Percentiles rank a stretch among this genome's conserved stretches.
These are phyloP conservation scores for Urocolius indicus DNA, from an alignment of 2,113 vertebrate genomes.

Conservation along the genomic window DNA sequence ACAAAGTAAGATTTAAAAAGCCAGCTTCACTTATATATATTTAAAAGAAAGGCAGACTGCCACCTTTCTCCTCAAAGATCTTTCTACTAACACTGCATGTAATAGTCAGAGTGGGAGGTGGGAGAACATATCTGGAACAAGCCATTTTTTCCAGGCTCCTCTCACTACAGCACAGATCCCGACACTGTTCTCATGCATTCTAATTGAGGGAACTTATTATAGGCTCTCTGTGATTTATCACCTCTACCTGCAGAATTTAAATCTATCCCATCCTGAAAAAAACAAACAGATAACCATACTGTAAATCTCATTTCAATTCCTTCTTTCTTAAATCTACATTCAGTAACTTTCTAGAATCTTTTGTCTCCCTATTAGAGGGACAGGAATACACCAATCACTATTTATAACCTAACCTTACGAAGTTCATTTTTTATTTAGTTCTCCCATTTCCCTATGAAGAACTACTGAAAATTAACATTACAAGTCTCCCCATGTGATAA, in stretches of 20 bases:
- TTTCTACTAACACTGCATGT: fast-evolving
- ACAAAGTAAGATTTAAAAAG: neutral
- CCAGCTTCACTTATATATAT: neutral
- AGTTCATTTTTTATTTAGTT: neutral
- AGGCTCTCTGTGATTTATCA: neutral
- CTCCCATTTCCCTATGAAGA: neutral
- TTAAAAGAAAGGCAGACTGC: neutral
- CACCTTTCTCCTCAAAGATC: fast-evolving
- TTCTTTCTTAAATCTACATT: neutral
- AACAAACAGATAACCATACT: neutral
- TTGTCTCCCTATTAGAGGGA: neutral
- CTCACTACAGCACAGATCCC: neutral
- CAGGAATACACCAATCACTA: fast-evolving
- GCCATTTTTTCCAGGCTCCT: neutral
- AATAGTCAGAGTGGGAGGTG: neutral
- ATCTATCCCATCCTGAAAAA: neutral
- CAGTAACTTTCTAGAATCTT: neutral
- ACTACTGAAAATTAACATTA: neutral
- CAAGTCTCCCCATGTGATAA: neutral
- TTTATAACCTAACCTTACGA: neutral
- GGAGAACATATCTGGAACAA: neutral
- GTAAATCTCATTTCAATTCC: neutral
- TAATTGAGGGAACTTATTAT: neutral
- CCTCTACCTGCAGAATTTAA: neutral
- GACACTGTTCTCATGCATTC: neutral